phyloP scores from a whole-genome alignment of 2,113 vertebrate species.

The Antechinus flavipes region DNA sequence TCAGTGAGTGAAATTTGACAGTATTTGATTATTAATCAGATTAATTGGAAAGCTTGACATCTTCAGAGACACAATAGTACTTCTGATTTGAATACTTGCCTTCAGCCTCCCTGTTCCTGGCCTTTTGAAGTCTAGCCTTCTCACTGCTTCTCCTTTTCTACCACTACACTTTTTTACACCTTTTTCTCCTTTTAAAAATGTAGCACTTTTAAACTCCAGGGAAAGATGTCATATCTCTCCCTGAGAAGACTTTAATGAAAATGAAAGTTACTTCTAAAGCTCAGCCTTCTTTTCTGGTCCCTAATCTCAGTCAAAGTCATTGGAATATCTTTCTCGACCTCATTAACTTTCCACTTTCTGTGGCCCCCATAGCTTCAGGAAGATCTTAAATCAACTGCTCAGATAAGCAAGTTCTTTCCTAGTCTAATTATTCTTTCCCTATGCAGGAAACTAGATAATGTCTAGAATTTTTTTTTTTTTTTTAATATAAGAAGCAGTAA shows the following conservation, averaged over 20 bases:
- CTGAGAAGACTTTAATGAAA: background rate
- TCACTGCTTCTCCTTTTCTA: background rate
- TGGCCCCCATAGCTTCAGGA: background rate
- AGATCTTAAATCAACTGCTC: background rate
- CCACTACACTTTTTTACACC: background rate
- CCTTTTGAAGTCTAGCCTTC: background rate
- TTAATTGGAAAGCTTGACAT: background rate
- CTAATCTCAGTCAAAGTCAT: background rate
- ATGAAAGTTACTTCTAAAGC: background rate
- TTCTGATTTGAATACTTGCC: background rate
- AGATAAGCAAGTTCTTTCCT: background rate
- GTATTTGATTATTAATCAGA: background rate
- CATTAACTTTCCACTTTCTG: background rate
- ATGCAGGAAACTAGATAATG: background rate
- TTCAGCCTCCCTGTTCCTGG: background rate
- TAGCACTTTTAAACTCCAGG: background rate
- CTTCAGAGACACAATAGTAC: background rate
- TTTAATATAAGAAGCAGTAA: background rate
- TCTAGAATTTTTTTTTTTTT: background rate
- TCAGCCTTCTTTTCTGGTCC: background rate
- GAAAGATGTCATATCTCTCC: background rate
- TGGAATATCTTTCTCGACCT: background rate
- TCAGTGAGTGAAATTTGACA: background rate
- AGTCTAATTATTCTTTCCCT: background rate
- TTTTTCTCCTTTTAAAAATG: background rate